Base-by-base conservation (phyloP, 2,113 vertebrate genomes). In the Lophotis ruficrista region DNA sequence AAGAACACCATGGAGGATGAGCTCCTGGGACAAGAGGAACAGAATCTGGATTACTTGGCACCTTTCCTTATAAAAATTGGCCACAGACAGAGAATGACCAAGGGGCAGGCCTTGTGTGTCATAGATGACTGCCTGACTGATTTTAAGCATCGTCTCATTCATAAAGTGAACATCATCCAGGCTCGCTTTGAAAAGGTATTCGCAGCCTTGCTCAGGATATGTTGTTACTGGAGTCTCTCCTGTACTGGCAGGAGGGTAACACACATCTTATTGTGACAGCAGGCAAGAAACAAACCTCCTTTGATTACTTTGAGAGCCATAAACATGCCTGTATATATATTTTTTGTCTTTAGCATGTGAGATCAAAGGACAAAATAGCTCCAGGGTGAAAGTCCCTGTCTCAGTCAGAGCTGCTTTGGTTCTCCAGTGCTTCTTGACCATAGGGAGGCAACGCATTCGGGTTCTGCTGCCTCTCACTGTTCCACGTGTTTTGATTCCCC, bases 81-180 rank as follows among this genome's bases (percentile, higher is more conserved):
- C 3, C 76, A 97, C 4, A 53, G 93, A 1, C 94, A 96, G 57
- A 96, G 85, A 60, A 84, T 99, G 94, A 98, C 88, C 1, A 87
- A 69, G 6, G 72, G 83, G 53, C 94, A 98, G 19, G 99, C 98
- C 2, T 8, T 92, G 33, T 82, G 48, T 24, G 69, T 99, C 58
- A 97, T 97, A 66, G 97, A 96, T 0, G 95, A 97, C 19, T 98
- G 98, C 85, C 93, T 99, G 86, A 60, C 31, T 1, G 95, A 98
- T 61, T 97, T 98, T 33, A 99, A 98, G 89, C 88, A 97, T 57
- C 94, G 91, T 14, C 96, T 99, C 22, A 72, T 97, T 6, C 78
- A 98, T 77, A 97, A 98, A 50, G 98, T 98, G 73, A 98, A 98
- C 77, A 96, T 98, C 75, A 98, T 99, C 58, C 99, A 99, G 96